These are phyloP conservation scores for Oncorhynchus nerka DNA, from an alignment of 2,113 vertebrate species.

Conservation along the genomic window DNA sequence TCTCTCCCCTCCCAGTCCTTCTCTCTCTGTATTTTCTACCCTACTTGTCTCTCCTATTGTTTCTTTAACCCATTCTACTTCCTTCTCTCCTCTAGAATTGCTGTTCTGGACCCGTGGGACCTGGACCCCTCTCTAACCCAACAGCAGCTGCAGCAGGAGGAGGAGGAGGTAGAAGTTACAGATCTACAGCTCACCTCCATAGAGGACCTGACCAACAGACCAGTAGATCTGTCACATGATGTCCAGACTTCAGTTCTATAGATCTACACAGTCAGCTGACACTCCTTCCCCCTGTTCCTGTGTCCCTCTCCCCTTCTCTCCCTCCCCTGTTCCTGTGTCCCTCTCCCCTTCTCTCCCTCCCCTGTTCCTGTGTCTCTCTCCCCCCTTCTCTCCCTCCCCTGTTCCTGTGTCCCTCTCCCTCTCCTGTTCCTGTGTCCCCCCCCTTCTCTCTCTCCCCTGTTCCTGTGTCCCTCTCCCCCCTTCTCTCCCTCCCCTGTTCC, in stretches of 20 bases:
- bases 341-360: too few relatives aligned
- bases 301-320: slow-evolving; percentile 9
- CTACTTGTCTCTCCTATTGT: too few relatives aligned
- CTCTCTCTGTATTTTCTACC: too few relatives aligned
- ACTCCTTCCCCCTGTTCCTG: slow-evolving; percentile 52
- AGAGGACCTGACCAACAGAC: slow-evolving; percentile 34
- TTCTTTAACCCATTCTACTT: too few relatives aligned
- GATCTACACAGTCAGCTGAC: neutral
- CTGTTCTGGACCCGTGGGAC: slow-evolving; percentile 39
- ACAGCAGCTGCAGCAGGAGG: slow-evolving; percentile 26
- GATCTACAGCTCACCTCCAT: slow-evolving; percentile 32
- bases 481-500: neutral
- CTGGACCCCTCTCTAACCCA: slow-evolving; percentile 40
- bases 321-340: too few relatives aligned
- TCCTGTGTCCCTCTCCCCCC: neutral
- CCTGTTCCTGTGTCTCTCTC: too few relatives aligned
- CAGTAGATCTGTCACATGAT: slow-evolving; percentile 49
- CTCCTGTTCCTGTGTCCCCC: too few relatives aligned
- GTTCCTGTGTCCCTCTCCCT: neutral
- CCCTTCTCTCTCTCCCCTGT: slow-evolving; percentile 39
- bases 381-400: too few relatives aligned
- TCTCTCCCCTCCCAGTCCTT: too few relatives aligned
- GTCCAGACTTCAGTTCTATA: neutral
- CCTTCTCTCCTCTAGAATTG: slow-evolving; percentile 45
- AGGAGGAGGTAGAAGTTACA: slow-evolving; percentile 51